Evolutionary conservation across 1,140 invertebrate genomes (phyloP), one percentile per base, ranked within the genome.

Genomic region (Eufriesea mexicana): DNA sequence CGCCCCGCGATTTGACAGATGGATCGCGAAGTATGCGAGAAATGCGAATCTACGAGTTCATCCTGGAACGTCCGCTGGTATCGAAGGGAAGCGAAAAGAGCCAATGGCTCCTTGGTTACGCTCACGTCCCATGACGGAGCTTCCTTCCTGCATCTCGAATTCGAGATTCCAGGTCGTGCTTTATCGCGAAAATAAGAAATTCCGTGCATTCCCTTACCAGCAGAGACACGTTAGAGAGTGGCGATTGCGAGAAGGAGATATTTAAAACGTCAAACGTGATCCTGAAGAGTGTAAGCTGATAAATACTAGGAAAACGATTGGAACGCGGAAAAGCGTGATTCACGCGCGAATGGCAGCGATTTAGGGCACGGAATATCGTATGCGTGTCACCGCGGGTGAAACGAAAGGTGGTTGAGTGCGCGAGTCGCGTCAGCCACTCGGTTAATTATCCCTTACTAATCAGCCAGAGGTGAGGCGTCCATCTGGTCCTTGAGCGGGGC

Each of bases 391-490:
- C 12, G 42, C 25, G 42, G 55, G 8, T 28, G 28, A 61, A 74
- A 66, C 55, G 18, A 62, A 84, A 72, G 80, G 80, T 79, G 84
- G 72, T 67, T n/a, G n/a, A n/a, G n/a, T 18, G 67, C 73, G 78
- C 81, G 55, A 51, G 79, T 83, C 55, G 73, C 64, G 51, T 78
- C 84, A 54, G 73, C 62, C 77, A 62, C 51, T 84, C 78, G 81
- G 82, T 90, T 90, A 86, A 90, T 89, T 88, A 88, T 87, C 73
- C 84, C 61, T 83, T 78, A 86, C 86, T 86, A 87, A 87, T 84
- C 88, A 84, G 87, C 84, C 84, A 70, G 84, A 82, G 87, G 78
- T 85, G 81, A 79, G 64, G 61, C 54, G 35, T 64, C 73, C 87
- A 89, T 87, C 83, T 87, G 88, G 77, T 77, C 77, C 80, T 73